Evolutionary conservation across 1,140 invertebrate genomes (phyloP), one percentile per base, ranked within the genome.

Genomic region (Parasteatoda tepidariorum): DNA sequence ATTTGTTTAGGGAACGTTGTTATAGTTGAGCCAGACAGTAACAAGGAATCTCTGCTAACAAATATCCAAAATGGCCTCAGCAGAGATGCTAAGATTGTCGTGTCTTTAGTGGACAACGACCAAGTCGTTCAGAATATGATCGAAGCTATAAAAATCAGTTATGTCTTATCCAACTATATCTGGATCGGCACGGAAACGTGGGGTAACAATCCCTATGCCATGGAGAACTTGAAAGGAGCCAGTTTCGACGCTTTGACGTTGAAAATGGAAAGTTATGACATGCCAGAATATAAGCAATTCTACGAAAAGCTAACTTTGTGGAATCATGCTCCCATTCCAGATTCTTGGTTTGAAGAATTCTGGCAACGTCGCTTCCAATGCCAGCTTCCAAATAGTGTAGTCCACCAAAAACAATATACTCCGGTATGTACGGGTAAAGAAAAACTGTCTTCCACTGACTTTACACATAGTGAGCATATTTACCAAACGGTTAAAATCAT

Each of bases 281-380:
- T 90, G 18, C 88, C 89, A 30, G 87, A 88, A 22, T 89, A 90
- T 82, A 88, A 89, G 61, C 30, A 82, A 26, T 91, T 89, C 79
- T 84, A 90, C 48, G 87, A 88, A 24, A 79, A 85, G 22, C 86
- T 90, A 71, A 88, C 85, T 6, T 88, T 89, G 48, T 78, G 84
- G 22, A 88, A 87, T 30, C 89, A 90, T 71, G 83, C 64, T 2
- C 84, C 85, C 0, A 89, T 90, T 66, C 89, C 90, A 0, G 85
- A 87, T 67, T 81, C 86, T 1, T 91, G 90, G 90, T 90, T 90
- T 75, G 86, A 89, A 61, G 90, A 90, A 64, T 90, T 88, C 83
- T 90, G 88, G 86, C 88, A 90, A 64, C 71, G 87, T n/a, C 76
- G 88, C 3, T 89, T 89, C 74, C 76, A 88, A 33, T 91, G 90